Evolutionary conservation across 2,888 invertebrate genomes (phyloP), one percentile per base, ranked within the genome.

Genomic region (Laothoe populi): DNA sequence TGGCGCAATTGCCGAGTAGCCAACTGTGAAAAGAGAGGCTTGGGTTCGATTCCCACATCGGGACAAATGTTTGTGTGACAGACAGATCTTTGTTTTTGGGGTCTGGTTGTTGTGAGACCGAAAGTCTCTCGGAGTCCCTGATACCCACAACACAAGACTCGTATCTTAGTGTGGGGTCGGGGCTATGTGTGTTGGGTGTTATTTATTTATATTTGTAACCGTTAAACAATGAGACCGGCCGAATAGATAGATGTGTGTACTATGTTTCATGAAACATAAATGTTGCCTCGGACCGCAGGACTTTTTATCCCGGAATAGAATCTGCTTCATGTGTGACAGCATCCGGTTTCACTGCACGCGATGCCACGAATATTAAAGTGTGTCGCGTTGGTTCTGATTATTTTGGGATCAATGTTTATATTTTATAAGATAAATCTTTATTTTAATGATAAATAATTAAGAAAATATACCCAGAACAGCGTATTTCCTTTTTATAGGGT

Each of bases 261-360:
- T 35, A 35, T 53, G 53, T 53, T 53, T 53, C 53, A 35, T 53
- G 35, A 53, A 53, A 53, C 35, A 53, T 53, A 53, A 35, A 53
- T 53, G 35, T 53, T 53, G 19, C 19, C 16, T 53, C 35, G 10
- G 53, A 19, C 19, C 19, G 35, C 53, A 53, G 31, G 31, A 53
- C 35, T 53, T 53, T 53, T 53, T 53, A 35, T 53, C 19, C 53
- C 35, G 11, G 35, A 53, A 53, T 53, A 35, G 35, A 53, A 53
- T 53, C 53, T 53, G 53, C 31, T 53, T 35, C 53, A 53, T 53
- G 53, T 53, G 53, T 49, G 35, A 53, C 53, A 53, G 53, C 35
- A 19, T 53, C 31, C 31, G 53, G 53, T 53, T 53, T 53, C 35
- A 53, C 13, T 53, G 53, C 53, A 53, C 24, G 35, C 35, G 53